Conservation (phyloP, 2,888 invertebrate species). For the Cheilosia impressa region DNA sequence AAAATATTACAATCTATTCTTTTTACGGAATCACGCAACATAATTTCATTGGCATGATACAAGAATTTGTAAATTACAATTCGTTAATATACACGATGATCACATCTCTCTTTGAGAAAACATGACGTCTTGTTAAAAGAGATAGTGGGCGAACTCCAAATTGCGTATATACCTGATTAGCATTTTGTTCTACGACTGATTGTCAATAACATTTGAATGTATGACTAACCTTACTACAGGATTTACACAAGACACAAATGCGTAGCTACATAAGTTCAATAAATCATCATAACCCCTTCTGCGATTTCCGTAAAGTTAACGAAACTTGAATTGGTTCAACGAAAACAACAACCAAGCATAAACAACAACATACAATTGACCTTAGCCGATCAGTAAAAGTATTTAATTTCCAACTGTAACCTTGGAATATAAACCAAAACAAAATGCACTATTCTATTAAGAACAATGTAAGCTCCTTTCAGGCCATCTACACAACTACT, state of each 20-base stretch:
- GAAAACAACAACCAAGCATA: not conserved
- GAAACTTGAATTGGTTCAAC: not conserved
- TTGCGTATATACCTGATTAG: not conserved
- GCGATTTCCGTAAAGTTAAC: not conserved
- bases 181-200: not conserved
- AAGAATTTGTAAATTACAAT: no score
- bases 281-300: constrained; percentile 14
- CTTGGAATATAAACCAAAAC: constrained; percentile 9
- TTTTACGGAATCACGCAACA: not conserved
- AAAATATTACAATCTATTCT: not conserved
- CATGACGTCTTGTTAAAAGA: no score
- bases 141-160: no score
- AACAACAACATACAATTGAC: not conserved
- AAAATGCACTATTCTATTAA: constrained; percentile 20
- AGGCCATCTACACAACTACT: constrained; percentile 4
- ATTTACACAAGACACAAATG: not conserved
- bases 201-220: not conserved
- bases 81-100: no score
- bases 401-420: constrained; percentile 5
- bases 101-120: no score
- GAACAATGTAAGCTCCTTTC: constrained; percentile 4
- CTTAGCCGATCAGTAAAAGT: not conserved
- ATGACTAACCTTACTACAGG: not conserved
- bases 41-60: no score
- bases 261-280: not conserved